A percentile compares a stretch with the other conserved stretches of the same genome.
Conservation (phyloP, 1,140 invertebrate genomes). For the Gonioctena quinquepunctata region DNA sequence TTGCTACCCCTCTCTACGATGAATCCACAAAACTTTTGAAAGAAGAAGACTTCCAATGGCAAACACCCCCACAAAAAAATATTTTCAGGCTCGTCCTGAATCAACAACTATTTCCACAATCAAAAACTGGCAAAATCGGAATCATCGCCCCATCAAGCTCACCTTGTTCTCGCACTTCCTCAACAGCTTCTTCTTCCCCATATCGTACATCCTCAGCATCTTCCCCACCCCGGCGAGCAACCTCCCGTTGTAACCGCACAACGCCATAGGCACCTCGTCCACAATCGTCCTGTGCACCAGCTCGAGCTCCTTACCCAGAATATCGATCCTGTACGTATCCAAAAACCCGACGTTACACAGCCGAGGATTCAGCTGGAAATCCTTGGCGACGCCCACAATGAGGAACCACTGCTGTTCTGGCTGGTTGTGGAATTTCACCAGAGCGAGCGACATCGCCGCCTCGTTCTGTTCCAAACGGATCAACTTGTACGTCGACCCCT, state of each 20-base stretch:
- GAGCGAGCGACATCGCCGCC: conserved; percentile 84
- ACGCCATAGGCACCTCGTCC: conserved; percentile 89
- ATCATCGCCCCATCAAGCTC: too few relatives aligned
- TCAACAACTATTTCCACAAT: too few relatives aligned
- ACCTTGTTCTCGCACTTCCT: conserved; percentile 98
- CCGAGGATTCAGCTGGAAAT: conserved; percentile 86
- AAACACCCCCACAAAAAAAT: too few relatives aligned
- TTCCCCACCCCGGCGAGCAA: conserved; percentile 91
- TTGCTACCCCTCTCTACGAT: too few relatives aligned
- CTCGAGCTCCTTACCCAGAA: conserved; percentile 79
- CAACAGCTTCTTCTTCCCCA: conserved; percentile 95
- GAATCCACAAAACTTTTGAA: too few relatives aligned
- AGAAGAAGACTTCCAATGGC: too few relatives aligned
- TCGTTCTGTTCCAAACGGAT: conserved; percentile 94
- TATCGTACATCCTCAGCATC: conserved; percentile 91
- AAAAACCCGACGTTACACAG: conserved; percentile 79
- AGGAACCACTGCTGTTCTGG: conserved; percentile 75
- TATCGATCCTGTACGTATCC: conserved; percentile 82
- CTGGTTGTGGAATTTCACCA: conserved; percentile 59
- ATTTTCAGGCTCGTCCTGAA: too few relatives aligned
- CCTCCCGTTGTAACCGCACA: conserved; percentile 90
- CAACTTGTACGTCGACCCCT: conserved; percentile 76
- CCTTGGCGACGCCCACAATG: conserved; percentile 88
- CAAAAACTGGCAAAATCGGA: too few relatives aligned
- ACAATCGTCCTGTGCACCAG: conserved; percentile 92